These are phyloP conservation scores for Clanis bilineata DNA, from an alignment of 2,888 invertebrate species.

Conservation along the genomic window DNA sequence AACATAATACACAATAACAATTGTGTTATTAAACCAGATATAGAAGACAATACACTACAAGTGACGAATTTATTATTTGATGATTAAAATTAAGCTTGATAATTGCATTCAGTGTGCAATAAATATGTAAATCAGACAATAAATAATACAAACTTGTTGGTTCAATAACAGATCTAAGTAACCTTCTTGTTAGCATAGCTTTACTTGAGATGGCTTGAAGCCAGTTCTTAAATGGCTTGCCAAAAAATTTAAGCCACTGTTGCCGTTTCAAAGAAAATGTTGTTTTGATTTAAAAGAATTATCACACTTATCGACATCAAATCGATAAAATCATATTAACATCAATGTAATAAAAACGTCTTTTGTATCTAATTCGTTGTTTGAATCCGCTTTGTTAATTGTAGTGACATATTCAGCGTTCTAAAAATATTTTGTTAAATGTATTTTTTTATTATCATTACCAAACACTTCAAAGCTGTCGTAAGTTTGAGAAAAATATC, in stretches of 20 bases:
- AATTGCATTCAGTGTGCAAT: neutral
- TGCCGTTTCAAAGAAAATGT: neutral
- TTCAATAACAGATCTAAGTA: neutral
- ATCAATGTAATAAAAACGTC: too few relatives aligned
- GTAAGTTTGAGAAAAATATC: neutral
- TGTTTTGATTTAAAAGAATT: too few relatives aligned
- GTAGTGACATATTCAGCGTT: neutral
- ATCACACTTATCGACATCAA: too few relatives aligned
- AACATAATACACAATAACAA: neutral
- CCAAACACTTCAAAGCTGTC: neutral
- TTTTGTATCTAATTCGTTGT: too few relatives aligned
- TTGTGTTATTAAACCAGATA: slow-evolving; percentile 17
- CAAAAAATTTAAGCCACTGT: neutral
- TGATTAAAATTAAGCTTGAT: neutral
- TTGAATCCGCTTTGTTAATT: too few relatives aligned
- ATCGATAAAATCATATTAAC: too few relatives aligned
- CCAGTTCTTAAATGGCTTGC: neutral
- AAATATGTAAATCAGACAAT: neutral
- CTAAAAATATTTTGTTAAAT: neutral
- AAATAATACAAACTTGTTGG: neutral
- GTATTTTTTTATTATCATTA: neutral
- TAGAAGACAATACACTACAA: neutral
- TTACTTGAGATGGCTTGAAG: neutral
- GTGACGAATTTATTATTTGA: neutral
- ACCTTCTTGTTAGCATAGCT: neutral